These are phyloP conservation scores for Eumerus sabulonum DNA, from an alignment of 2,888 invertebrate species.

Conservation along the genomic window DNA sequence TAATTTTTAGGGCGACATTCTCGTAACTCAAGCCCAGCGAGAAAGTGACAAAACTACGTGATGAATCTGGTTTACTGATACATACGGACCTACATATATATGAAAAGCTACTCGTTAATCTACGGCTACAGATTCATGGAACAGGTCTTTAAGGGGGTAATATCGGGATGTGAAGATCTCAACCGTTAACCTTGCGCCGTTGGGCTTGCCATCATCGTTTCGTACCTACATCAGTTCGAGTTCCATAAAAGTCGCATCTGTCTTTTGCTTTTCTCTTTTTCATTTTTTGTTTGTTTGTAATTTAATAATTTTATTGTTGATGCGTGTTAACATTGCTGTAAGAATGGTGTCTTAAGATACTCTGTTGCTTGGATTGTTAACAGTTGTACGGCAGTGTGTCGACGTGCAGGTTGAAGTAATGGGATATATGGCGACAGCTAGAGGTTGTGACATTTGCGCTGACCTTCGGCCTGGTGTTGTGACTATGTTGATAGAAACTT, in stretches of 20 bases:
- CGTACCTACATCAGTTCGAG: slow-evolving; percentile 36
- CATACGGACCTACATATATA: slow-evolving; percentile 14
- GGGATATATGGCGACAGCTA: no score
- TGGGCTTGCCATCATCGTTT: slow-evolving; percentile 33
- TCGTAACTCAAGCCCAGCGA: not conserved
- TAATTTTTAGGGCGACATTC: no score
- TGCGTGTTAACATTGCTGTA: slow-evolving; percentile 36
- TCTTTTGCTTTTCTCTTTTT: not conserved
- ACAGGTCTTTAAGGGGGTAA: slow-evolving; percentile 13
- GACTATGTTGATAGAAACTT: not conserved
- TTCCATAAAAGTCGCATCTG: slow-evolving; percentile 15
- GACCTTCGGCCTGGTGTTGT: not conserved
- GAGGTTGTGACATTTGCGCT: no score
- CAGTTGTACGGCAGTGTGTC: no score
- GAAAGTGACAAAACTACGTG: slow-evolving; percentile 41
- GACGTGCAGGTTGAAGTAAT: no score
- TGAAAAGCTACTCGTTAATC: slow-evolving; percentile 7
- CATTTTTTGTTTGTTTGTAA: slow-evolving; percentile 30
- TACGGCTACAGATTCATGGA: slow-evolving; percentile 40
- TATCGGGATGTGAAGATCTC: slow-evolving; percentile 35
- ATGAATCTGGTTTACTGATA: not conserved
- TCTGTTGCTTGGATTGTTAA: no score
- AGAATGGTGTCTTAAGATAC: no score
- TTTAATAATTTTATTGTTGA: slow-evolving; percentile 58
- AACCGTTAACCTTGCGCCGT: slow-evolving; percentile 39